Evolutionary conservation across 2,888 invertebrate genomes (phyloP).

Genomic region (Tenthredo mesomela): DNA sequence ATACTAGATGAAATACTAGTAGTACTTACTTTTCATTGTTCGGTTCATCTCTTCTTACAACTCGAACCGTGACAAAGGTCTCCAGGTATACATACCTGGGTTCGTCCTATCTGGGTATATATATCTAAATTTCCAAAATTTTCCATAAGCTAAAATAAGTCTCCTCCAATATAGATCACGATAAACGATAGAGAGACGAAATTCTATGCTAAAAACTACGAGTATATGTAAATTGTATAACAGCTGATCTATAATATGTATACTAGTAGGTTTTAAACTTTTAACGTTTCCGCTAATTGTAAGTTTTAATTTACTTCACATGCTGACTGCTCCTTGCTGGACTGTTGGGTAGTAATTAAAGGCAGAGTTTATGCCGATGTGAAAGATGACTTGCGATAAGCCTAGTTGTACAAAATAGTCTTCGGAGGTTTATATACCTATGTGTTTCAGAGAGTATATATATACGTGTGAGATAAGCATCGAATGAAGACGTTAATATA

Average conservation of each 20-base stretch:
- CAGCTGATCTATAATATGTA: neutral
- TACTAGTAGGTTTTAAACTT: neutral
- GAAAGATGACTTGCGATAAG: neutral
- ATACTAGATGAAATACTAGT: neutral
- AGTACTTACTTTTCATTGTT: neutral
- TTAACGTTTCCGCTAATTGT: neutral
- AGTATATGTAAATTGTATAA: neutral
- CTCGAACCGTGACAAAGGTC: neutral
- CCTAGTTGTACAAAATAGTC: neutral
- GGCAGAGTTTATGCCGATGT: neutral
- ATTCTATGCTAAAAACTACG: neutral
- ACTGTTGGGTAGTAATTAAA: neutral
- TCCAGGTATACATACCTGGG: slow-evolving; percentile 19
- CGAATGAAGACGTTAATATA: neutral
- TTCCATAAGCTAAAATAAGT: neutral
- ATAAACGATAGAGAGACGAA: neutral
- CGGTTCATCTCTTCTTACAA: neutral
- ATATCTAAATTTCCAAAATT: neutral
- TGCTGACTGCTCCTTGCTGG: neutral
- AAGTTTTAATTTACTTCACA: neutral
- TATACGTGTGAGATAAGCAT: neutral
- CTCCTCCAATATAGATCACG: too few species aligned
- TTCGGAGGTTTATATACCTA: neutral
- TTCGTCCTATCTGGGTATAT: neutral
- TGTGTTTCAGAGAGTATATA: neutral